These are phyloP conservation scores for Sebastiscus albofasciatus DNA, from an alignment of 2,797 vertebrate species.

Conservation along the genomic window DNA sequence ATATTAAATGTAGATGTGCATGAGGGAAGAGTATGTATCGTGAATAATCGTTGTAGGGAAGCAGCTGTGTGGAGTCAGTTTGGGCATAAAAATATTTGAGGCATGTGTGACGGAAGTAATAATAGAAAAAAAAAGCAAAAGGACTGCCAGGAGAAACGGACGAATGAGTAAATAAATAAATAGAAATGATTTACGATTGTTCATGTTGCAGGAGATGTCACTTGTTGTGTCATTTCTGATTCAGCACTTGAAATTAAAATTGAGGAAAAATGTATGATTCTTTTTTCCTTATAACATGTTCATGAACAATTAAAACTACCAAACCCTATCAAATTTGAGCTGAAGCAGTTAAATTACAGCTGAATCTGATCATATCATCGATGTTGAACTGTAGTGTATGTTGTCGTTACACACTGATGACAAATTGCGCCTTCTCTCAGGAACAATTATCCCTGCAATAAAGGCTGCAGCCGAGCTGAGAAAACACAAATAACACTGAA, in stretches of 20 bases:
- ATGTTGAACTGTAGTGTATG: not conserved
- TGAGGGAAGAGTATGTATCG: not conserved
- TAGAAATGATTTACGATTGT: not conserved
- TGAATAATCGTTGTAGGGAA: not conserved
- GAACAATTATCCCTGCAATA: slow-evolving; percentile 60
- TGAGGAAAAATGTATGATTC: not conserved
- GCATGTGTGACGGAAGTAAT: not conserved
- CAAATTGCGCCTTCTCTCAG: slow-evolving; percentile 41
- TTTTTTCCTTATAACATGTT: not conserved
- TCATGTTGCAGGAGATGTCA: not conserved
- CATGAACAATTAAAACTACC: not conserved
- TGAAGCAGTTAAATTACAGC: not conserved
- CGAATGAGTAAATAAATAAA: not conserved
- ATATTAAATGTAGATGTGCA: not conserved
- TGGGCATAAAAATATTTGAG: not conserved
- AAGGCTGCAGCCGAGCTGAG: slow-evolving; percentile 38
- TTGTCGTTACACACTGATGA: slow-evolving; percentile 22
- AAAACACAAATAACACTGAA: slow-evolving; percentile 53
- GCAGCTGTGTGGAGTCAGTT: not conserved
- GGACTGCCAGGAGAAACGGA: not conserved
- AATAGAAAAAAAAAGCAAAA: not conserved
- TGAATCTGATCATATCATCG: not conserved
- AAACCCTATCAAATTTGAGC: not conserved
- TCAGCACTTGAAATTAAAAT: not conserved
- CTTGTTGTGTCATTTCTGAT: not conserved